Base-by-base conservation (phyloP, 2,113 vertebrate genomes). In the Mirza zaza region DNA sequence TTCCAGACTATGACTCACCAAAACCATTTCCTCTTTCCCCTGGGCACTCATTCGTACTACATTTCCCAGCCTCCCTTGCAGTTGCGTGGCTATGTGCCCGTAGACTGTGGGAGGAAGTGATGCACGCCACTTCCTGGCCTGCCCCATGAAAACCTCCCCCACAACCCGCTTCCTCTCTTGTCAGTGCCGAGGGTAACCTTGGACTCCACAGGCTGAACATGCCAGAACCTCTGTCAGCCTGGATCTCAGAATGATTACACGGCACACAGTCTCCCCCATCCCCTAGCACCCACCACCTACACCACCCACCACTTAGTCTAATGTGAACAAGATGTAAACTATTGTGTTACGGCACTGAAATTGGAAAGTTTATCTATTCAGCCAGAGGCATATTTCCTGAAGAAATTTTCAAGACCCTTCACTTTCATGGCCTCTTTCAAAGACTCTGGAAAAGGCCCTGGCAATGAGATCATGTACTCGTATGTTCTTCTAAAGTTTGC, bases 211-310 rank as follows among this genome's bases (percentile, higher is more conserved):
- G 2, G 23, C 0, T 50, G 50, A 90, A 45, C 89, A 61, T n/a
- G 4, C n/a, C 36, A 67, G 29, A 36, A 23, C 6, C 39, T 61
- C 21, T 80, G 8, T 63, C 39, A 83, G 25, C 57, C 39, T 83
- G 39, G 18, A 1, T 48, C 55, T 50, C 27, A 59, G 2, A 71
- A 15, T 20, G 32, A 48, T 32, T 32, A 8, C 7, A n/a, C 45
- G 25, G 11, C 76, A 0, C 63, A 81, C 70, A 11, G 6, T n/a
- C 34, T 87, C n/a, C 34, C 29, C 48, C 4, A 45, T 0, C 8
- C 27, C 18, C 14, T 20, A 4, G 1, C 5, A 0, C 17, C 11
- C 27, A 25, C 36, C 5, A 11, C 6, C 48, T 0, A 42, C 29
- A 39, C 34, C 15, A 55, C 17, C 27, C 21, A 32, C 27, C n/a